A percentile compares a stretch with the other conserved stretches of the same genome.
Conservation (phyloP, 1,140 invertebrate species). For the Drosophila ironensis region DNA sequence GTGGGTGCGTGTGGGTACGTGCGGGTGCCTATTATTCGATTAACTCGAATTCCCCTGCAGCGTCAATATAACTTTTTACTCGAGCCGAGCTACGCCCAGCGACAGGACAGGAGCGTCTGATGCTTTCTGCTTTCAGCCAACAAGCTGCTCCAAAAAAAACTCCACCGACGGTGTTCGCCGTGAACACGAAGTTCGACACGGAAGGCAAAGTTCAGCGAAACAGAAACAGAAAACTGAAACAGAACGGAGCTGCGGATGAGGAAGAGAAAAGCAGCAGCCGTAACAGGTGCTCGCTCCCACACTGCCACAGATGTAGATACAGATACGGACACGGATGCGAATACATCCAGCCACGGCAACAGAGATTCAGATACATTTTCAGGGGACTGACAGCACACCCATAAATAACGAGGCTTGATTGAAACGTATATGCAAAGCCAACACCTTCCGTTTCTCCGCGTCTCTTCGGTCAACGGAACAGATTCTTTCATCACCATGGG, state of each 20-base stretch:
- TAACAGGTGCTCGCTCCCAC: conserved; percentile 46
- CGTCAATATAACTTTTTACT: conserved; percentile 75
- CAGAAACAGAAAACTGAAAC: neutral
- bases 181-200: conserved; percentile 24
- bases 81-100: conserved; percentile 66
- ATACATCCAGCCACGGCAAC: too few relatives aligned
- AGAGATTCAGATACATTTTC: neutral
- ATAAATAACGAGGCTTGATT: conserved; percentile 30
- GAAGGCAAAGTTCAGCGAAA: conserved; percentile 37
- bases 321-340: neutral
- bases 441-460: conserved; percentile 14
- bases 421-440: conserved; percentile 6
- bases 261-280: conserved; percentile 1
- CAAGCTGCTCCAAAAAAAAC: conserved; percentile 13
- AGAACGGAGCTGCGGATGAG: neutral
- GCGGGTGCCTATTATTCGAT: conserved; percentile 72
- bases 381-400: neutral
- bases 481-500: neutral
- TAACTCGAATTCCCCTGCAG: conserved; percentile 75
- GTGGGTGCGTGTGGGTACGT: conserved; percentile 2
- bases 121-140: too few relatives aligned
- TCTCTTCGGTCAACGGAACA: neutral
- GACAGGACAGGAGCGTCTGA: conserved; percentile 29
- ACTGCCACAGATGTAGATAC: neutral
- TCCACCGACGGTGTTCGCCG: conserved; percentile 4